Evolutionary conservation across 92 coral and sea anemone species (phyloP).

Genomic region (Parazoanthus darwini): DNA sequence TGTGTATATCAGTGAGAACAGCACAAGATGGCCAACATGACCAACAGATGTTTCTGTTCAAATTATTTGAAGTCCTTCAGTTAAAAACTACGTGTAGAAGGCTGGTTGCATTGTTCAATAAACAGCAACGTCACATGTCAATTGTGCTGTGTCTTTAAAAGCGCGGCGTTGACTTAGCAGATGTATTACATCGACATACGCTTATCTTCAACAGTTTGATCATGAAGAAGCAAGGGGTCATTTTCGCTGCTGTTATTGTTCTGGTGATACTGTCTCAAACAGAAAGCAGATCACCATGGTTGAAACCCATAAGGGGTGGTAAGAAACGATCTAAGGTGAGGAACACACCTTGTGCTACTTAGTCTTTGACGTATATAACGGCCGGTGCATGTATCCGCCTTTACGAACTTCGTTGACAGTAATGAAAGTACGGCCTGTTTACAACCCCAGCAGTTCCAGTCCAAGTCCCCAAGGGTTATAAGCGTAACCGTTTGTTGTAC

Average conservation of each 20-base stretch:
- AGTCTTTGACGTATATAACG: not conserved
- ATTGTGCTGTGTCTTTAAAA: conserved; percentile 3
- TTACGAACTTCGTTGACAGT: not conserved
- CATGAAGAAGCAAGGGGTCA: not conserved
- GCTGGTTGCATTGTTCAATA: not conserved
- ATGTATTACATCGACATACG: not conserved
- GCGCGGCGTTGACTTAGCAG: not conserved
- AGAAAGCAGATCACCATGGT: not conserved
- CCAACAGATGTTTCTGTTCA: not conserved
- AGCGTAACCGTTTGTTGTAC: too few species aligned
- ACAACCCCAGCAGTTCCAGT: too few species aligned
- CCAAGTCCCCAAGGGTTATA: too few species aligned
- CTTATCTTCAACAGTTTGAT: not conserved
- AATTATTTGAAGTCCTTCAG: too few species aligned
- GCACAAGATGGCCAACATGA: conserved; percentile 7
- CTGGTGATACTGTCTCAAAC: not conserved
- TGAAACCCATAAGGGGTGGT: not conserved
- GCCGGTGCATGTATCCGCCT: not conserved
- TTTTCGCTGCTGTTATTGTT: not conserved
- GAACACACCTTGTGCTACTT: not conserved
- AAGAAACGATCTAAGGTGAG: not conserved
- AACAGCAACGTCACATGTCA: not conserved
- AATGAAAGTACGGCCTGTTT: too few species aligned
- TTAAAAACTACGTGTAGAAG: not conserved
- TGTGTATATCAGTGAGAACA: not conserved